Evolutionary conservation across 1,140 invertebrate genomes (phyloP).

Genomic region (Oppia nitens): DNA sequence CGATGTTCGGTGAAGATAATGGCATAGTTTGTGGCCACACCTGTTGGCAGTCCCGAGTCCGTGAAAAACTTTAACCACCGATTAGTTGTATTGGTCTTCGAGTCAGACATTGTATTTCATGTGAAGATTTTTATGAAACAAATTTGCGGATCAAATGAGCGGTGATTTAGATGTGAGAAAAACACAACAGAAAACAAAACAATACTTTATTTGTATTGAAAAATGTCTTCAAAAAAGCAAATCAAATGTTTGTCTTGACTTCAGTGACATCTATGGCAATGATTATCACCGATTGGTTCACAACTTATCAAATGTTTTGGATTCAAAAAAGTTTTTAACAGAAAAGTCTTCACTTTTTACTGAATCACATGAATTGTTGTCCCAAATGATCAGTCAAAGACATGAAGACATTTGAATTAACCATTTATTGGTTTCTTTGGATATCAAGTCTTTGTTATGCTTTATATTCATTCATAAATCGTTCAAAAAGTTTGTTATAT

Average conservation of each 20-base stretch:
- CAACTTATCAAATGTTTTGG: too few relatives aligned
- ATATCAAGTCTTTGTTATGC: background rate
- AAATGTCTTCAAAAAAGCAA: background rate
- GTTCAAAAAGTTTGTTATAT: background rate
- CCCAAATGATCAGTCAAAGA: too few relatives aligned
- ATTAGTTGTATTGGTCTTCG: constrained; percentile 7
- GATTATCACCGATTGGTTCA: too few relatives aligned
- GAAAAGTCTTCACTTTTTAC: too few relatives aligned
- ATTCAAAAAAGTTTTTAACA: too few relatives aligned
- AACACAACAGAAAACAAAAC: too few relatives aligned
- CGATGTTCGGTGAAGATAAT: constrained; percentile 62
- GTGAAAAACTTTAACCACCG: constrained; percentile 59
- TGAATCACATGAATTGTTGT: too few relatives aligned
- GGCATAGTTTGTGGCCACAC: constrained; percentile 55
- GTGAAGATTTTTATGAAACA: background rate
- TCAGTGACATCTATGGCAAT: too few relatives aligned
- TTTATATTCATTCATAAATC: background rate
- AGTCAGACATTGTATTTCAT: background rate
- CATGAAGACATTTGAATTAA: background rate
- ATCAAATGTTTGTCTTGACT: too few relatives aligned
- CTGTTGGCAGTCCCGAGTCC: constrained; percentile 52
- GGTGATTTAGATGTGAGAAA: too few relatives aligned
- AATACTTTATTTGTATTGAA: background rate
- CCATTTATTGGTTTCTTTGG: background rate
- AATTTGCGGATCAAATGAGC: too few relatives aligned